phyloP scores from a whole-genome alignment of 92 coral and sea anemone species.

The Palythoa heliodiscus region DNA sequence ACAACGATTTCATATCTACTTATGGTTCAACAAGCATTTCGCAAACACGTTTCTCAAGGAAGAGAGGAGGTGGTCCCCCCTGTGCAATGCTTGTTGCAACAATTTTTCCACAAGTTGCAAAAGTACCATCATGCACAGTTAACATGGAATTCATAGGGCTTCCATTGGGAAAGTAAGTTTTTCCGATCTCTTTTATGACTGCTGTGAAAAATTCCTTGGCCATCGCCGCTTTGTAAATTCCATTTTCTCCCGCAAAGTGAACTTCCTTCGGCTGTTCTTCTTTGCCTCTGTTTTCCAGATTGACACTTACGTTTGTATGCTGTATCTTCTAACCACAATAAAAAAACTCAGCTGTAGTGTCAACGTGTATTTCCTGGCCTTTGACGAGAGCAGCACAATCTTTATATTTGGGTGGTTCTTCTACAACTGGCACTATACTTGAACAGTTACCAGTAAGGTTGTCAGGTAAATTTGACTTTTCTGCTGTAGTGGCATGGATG shows the following conservation, averaged over 20 bases:
- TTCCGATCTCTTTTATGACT: conserved; percentile 9
- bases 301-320: background rate
- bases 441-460: too few species aligned
- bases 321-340: background rate
- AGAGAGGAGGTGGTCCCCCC: conserved; percentile 1
- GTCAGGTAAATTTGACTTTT: too few species aligned
- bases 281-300: conserved; percentile 35
- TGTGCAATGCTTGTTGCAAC: conserved; percentile 34
- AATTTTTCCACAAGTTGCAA: conserved; percentile 35
- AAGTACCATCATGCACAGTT: conserved; percentile 39
- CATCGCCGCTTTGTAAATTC: conserved; percentile 42
- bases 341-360: too few species aligned
- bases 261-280: conserved; percentile 16
- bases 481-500: too few species aligned
- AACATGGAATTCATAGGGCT: conserved; percentile 20
- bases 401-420: too few species aligned
- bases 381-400: too few species aligned
- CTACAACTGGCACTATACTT: too few species aligned
- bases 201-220: conserved; percentile 27
- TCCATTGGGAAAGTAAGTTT: conserved; percentile 21
- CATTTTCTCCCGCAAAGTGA: conserved; percentile 41
- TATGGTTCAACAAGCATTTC: background rate
- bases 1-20: too few species aligned
- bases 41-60: background rate
- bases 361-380: too few species aligned